Evolutionary conservation across 35 echinoderm and acorn worm species (phyloP), one percentile per base, ranked within the genome.

Genomic region (Amphiura filiformis): DNA sequence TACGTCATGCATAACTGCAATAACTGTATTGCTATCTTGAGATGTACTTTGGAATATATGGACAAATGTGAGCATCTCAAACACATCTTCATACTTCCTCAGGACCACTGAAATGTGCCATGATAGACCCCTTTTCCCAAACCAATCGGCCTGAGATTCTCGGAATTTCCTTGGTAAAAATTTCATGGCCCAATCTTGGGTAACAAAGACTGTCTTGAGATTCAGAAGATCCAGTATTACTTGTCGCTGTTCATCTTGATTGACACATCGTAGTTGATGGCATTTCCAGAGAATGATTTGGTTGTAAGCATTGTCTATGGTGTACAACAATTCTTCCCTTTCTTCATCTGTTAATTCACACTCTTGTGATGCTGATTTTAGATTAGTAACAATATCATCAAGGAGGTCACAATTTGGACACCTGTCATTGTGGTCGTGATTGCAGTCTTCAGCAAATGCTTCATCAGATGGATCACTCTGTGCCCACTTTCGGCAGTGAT

Each of bases 151-250:
- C 35, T 85, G 83, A 30, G 42, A 36, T 38, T 85, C 49, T 30
- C 83, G 23, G 31, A 57, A 85, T 37, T 85, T 85, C 20, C 49
- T 56, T 33, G 83, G 83, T 9, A 85, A 31, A 76, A 76, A 86
- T 75, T 86, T 86, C 38, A 76, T 86, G 57, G 84, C 83, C 83
- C 49, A 85, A 44, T 85, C 83, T 37, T 65, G 47, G 7, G 83
- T 85, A 13, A 85, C 35, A 5, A 85, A 65, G 17, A 75, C 36
- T 0, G 32, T 34, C 9, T 34, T 35, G 64, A 32, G 33, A 57
- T 57, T 35, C 61, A 65, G 1, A 11, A 70, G 61, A 35, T 85
- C 41, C 22, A 85, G 1, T 26, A 85, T 20, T 38, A 65, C 83
- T 15, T 17, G 31, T 36, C 32, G 37, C 11, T 31, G 31, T 38